phyloP scores from a whole-genome alignment of 2,113 vertebrate species.

The Scomber scombrus region DNA sequence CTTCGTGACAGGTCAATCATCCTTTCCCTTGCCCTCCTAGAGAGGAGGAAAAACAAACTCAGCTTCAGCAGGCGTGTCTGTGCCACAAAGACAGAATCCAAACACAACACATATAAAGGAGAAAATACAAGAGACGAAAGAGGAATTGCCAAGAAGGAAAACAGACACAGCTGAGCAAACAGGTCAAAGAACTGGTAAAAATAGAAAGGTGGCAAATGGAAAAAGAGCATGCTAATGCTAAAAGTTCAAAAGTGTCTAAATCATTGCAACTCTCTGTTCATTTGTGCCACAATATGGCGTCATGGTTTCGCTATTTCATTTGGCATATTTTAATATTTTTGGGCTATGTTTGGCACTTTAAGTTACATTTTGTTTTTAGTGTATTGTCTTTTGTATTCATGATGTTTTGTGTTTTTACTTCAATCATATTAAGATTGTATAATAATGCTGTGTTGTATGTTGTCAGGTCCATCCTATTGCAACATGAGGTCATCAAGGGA shows the following conservation, averaged over 20 bases:
- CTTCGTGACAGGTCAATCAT: slow-evolving; percentile 85
- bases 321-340: background rate
- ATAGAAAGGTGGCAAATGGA: background rate
- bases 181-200: background rate
- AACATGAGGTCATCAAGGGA: background rate
- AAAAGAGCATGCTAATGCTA: background rate
- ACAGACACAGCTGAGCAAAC: slow-evolving; percentile 6
- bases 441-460: background rate
- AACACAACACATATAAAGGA: background rate
- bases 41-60: slow-evolving; percentile 21
- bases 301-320: too few relatives aligned
- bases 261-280: background rate
- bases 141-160: background rate
- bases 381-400: too few relatives aligned
- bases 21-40: slow-evolving; percentile 90
- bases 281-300: too few relatives aligned
- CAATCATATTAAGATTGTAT: background rate
- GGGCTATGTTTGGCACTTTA: too few relatives aligned
- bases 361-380: too few relatives aligned
- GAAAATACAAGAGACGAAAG: background rate
- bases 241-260: background rate
- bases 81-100: background rate
- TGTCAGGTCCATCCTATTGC: background rate
- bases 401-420: background rate
- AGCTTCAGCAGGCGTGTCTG: slow-evolving; percentile 3